Conservation (phyloP, 30 jellyfish, hydroid and myxozoan species). For the Rhopilema esculentum region DNA sequence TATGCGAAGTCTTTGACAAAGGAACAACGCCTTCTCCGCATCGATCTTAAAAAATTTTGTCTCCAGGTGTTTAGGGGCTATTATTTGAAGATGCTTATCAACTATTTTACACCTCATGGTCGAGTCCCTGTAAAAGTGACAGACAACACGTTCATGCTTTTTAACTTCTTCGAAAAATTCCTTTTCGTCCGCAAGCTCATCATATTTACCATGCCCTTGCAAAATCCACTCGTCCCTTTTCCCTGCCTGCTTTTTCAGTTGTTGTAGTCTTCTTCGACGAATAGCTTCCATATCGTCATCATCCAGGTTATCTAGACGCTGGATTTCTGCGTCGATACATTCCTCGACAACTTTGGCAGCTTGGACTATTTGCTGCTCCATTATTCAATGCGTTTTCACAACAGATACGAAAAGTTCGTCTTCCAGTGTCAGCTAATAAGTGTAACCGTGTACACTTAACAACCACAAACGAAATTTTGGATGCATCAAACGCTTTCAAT, state of each 20-base stretch:
- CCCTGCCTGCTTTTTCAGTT: conserved; percentile 86
- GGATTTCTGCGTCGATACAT: conserved; percentile 86
- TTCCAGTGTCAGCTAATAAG: background rate
- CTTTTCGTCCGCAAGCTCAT: conserved; percentile 89
- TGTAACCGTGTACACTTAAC: background rate
- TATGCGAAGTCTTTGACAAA: conserved; percentile 85
- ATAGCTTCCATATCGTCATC: conserved; percentile 79
- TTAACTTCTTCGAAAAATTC: conserved; percentile 95
- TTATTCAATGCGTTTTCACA: background rate
- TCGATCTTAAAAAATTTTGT: conserved; percentile 83
- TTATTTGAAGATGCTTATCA: conserved; percentile 85
- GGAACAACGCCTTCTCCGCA: conserved; percentile 95
- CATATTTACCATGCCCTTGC: conserved; percentile 95
- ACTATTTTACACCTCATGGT: conserved; percentile 95
- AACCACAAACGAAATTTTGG: background rate
- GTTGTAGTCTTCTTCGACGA: conserved; percentile 80
- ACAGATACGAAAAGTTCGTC: background rate
- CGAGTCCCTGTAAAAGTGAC: conserved; percentile 95
- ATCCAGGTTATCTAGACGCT: conserved; percentile 89
- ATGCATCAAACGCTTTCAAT: background rate
- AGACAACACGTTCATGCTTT: conserved; percentile 90
- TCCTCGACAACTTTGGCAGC: conserved; percentile 95
- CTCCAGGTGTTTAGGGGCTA: conserved; percentile 92
- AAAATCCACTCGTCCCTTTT: conserved; percentile 85
- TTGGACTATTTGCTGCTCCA: conserved; percentile 85